phyloP scores from a whole-genome alignment of 1,140 invertebrate genomes.

The Procambarus clarkii region DNA sequence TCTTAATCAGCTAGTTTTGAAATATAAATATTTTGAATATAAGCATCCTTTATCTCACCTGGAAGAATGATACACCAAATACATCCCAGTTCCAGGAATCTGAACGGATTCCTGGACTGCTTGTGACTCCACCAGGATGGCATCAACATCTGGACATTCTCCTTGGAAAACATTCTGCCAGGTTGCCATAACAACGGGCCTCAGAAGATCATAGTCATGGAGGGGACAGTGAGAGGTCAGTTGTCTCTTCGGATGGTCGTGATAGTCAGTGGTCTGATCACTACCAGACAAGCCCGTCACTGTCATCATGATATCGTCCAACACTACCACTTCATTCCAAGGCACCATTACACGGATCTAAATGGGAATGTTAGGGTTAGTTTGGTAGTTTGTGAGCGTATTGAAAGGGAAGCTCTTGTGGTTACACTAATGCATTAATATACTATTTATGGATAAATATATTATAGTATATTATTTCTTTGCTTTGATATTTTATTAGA shows the following conservation, averaged over 20 bases:
- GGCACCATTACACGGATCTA: slow-evolving; percentile 70
- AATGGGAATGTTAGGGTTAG: no score
- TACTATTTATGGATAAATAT: no score
- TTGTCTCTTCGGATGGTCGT: slow-evolving; percentile 94
- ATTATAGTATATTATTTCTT: no score
- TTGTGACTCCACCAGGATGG: slow-evolving; percentile 93
- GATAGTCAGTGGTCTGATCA: slow-evolving; percentile 84
- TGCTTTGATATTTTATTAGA: no score
- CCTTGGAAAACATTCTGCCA: slow-evolving; percentile 98
- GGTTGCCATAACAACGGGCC: slow-evolving; percentile 93
- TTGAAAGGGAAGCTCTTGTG: no score
- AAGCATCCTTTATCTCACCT: slow-evolving; percentile 67
- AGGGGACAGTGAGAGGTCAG: slow-evolving; percentile 85
- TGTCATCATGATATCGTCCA: slow-evolving; percentile 71
- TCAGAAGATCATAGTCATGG: slow-evolving; percentile 96
- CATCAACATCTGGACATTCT: slow-evolving; percentile 86
- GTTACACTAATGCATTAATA: no score
- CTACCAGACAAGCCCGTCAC: slow-evolving; percentile 24
- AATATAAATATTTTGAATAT: no score
- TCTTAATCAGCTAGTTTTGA: no score
- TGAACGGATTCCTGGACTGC: slow-evolving; percentile 95
- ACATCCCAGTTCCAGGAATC: slow-evolving; percentile 93
- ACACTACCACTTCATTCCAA: slow-evolving; percentile 71
- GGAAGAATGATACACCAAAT: slow-evolving; percentile 96
- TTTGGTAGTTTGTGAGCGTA: no score